These are phyloP conservation scores for Menura novaehollandiae DNA, from an alignment of 2,113 vertebrate species.

Conservation along the genomic window DNA sequence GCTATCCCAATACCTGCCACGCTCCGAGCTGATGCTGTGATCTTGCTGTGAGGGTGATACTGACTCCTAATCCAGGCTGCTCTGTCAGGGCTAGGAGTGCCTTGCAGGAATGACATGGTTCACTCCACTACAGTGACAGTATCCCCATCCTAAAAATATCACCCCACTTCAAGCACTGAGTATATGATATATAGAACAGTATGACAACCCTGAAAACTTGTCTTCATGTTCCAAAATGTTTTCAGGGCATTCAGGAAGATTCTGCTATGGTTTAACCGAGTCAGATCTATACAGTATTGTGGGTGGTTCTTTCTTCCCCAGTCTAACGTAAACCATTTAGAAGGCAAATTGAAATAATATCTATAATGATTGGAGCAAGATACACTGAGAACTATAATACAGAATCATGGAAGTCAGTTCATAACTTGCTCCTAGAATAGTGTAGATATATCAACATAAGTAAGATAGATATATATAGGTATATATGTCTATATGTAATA, in stretches of 20 bases:
- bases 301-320: not conserved
- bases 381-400: not conserved
- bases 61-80: not conserved
- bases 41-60: not conserved
- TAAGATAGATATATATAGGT: not conserved
- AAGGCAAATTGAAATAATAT: not conserved
- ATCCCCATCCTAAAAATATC: not conserved
- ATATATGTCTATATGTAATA: not conserved
- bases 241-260: not conserved
- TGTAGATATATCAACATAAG: not conserved
- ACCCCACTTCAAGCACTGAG: not conserved
- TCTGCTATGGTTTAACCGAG: not conserved
- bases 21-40: not conserved
- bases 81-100: not conserved
- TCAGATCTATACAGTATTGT: not conserved
- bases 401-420: not conserved
- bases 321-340: not conserved
- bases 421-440: not conserved
- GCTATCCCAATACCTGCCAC: not conserved
- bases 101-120: not conserved
- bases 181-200: accelerated
- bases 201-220: not conserved
- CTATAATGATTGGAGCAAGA: not conserved
- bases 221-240: not conserved
- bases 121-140: not conserved